phyloP scores from a whole-genome alignment of 1,140 invertebrate genomes.

The Drosophila mayri region DNA sequence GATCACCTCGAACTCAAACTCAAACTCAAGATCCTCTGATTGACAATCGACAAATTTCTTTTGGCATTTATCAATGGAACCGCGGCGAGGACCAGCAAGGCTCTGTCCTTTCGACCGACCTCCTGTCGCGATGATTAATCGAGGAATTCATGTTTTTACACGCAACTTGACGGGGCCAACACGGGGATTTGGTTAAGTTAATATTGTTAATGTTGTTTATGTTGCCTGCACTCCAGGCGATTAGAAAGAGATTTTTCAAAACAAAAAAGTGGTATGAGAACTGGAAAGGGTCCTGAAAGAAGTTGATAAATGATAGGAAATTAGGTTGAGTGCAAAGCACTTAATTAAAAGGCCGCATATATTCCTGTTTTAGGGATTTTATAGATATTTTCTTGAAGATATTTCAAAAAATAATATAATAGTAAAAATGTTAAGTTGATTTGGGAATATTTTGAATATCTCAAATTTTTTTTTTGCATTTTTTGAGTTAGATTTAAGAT shows the following conservation, averaged over 20 bases:
- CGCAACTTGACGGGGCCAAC: constrained; percentile 59
- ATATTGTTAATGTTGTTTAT: constrained; percentile 31
- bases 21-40: constrained; percentile 59
- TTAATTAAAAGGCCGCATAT: background rate
- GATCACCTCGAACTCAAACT: constrained; percentile 43
- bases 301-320: constrained; percentile 15
- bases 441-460: too few species aligned
- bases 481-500: background rate
- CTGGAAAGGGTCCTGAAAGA: background rate
- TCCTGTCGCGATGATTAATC: constrained; percentile 63
- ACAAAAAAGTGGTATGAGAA: background rate
- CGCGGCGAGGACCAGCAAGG: constrained; percentile 22
- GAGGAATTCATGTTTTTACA: constrained; percentile 74
- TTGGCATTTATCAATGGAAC: constrained; percentile 76
- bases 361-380: too few species aligned
- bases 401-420: too few species aligned
- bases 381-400: too few species aligned
- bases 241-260: constrained; percentile 50
- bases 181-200: constrained; percentile 38
- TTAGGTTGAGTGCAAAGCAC: background rate
- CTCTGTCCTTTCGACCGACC: constrained; percentile 15
- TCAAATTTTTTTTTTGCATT: too few species aligned
- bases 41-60: constrained; percentile 80
- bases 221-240: constrained; percentile 18
- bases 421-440: too few species aligned